phyloP scores from a whole-genome alignment of 53 echinoderm and acorn worm species.

The Crossaster papposus region DNA sequence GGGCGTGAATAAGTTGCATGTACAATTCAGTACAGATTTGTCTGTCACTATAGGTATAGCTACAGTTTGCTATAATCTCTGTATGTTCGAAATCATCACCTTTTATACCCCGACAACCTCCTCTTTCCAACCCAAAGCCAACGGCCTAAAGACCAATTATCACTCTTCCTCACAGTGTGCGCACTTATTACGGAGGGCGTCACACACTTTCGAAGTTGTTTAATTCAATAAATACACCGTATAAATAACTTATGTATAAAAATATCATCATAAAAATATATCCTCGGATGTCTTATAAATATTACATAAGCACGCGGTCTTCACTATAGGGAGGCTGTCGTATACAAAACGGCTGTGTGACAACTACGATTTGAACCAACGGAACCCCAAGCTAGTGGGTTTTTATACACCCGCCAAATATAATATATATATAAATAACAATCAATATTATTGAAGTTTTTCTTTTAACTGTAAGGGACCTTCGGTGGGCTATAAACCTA shows the following conservation, averaged over 20 bases:
- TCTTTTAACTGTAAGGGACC: background rate
- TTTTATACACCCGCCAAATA: background rate
- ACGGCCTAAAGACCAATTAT: background rate
- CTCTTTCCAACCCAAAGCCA: background rate
- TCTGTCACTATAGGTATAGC: constrained; percentile 44
- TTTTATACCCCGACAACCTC: constrained; percentile 10
- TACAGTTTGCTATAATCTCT: background rate
- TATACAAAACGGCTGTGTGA: background rate
- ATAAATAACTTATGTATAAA: constrained; percentile 77
- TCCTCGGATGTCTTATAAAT: constrained; percentile 74
- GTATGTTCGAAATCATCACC: constrained; percentile 5
- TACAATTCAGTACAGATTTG: constrained; percentile 58
- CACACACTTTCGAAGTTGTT: constrained; percentile 56
- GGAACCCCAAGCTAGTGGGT: background rate
- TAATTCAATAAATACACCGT: constrained; percentile 68
- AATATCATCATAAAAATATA: constrained; percentile 76
- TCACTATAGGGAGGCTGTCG: constrained; percentile 42
- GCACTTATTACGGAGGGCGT: constrained; percentile 48
- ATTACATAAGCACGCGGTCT: constrained; percentile 65
- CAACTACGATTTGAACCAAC: background rate
- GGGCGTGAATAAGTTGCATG: constrained; percentile 19
- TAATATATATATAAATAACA: too few species aligned
- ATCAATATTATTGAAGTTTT: too few species aligned
- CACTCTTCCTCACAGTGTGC: constrained; percentile 30
- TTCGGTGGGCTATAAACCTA: background rate